A percentile compares a stretch with the other conserved stretches of the same genome.
phyloP scores from a whole-genome alignment of 2,113 vertebrate species.

The Blennius ocellaris region DNA sequence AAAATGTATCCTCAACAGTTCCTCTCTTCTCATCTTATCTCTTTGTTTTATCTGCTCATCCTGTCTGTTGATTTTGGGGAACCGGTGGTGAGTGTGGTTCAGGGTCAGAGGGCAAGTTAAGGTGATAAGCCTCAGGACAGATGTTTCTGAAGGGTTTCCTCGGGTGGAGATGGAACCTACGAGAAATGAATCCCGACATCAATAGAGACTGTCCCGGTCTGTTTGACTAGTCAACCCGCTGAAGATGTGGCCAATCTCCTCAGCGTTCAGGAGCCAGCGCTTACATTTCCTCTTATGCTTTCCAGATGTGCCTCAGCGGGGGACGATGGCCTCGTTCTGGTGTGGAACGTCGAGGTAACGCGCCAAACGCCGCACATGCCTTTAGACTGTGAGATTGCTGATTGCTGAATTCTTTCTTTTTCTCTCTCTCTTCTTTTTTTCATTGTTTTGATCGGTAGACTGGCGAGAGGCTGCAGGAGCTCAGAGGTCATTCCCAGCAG shows the following conservation, averaged over 20 bases:
- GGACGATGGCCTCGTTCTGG: slow-evolving; percentile 91
- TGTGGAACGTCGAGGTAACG: slow-evolving; percentile 93
- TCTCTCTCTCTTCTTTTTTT: not conserved
- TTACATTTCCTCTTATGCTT: slow-evolving; percentile 8
- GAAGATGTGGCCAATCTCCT: slow-evolving; percentile 1
- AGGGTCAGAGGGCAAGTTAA: slow-evolving; percentile 85
- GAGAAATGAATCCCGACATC: slow-evolving; percentile 55
- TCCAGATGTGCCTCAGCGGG: slow-evolving; percentile 94
- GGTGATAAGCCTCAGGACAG: slow-evolving; percentile 82
- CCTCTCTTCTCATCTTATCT: slow-evolving; percentile 71
- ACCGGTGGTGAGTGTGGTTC: slow-evolving; percentile 61
- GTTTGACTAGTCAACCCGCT: slow-evolving; percentile 14
- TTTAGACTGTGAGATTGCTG: not conserved
- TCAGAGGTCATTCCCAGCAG: slow-evolving; percentile 92
- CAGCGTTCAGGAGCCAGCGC: not conserved
- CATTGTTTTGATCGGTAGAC: slow-evolving; percentile 81
- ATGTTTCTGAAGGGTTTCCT: slow-evolving; percentile 49
- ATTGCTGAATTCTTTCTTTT: not conserved
- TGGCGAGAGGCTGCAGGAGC: slow-evolving; percentile 90
- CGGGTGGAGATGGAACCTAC: slow-evolving; percentile 2
- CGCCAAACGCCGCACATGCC: not conserved
- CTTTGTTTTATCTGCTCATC: slow-evolving; percentile 77
- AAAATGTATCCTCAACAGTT: slow-evolving; percentile 87
- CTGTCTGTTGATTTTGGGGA: slow-evolving; percentile 74
- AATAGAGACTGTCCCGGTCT: slow-evolving; percentile 24